phyloP scores from a whole-genome alignment of 2,888 invertebrate genomes.

The Ctena decussata region DNA sequence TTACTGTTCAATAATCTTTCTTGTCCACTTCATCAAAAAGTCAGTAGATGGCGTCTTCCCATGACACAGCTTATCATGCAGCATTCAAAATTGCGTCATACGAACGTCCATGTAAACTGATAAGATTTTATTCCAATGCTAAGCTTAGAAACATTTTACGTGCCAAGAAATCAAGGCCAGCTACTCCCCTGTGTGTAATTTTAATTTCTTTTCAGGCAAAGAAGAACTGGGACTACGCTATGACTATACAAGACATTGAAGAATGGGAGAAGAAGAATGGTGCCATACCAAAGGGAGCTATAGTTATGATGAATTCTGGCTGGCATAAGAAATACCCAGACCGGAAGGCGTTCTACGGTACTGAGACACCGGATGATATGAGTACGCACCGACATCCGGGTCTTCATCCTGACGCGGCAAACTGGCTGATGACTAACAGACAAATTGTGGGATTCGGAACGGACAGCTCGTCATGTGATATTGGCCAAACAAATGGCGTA shows the following conservation, averaged over 20 bases:
- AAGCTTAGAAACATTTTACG: no score
- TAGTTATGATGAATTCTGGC: conserved; percentile 34
- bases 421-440: conserved; percentile 2
- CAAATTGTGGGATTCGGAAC: background rate
- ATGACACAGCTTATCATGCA: no score
- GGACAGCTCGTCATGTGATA: background rate
- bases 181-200: no score
- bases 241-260: conserved; percentile 84
- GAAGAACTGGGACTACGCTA: conserved; percentile 62
- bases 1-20: no score
- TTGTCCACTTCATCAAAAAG: no score
- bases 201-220: conserved; percentile 50
- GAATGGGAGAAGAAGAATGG: conserved; percentile 86
- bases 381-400: conserved; percentile 33
- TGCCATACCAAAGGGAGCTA: conserved; percentile 23
- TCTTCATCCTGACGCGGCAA: background rate
- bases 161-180: no score
- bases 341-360: conserved; percentile 13
- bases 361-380: conserved; percentile 22
- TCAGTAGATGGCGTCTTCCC: no score
- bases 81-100: no score
- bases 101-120: no score
- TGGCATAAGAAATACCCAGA: conserved; percentile 31
- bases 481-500: background rate
- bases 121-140: no score